These are phyloP conservation scores for Nothocercus julius DNA, from an alignment of 2,113 vertebrate species.

Conservation along the genomic window DNA sequence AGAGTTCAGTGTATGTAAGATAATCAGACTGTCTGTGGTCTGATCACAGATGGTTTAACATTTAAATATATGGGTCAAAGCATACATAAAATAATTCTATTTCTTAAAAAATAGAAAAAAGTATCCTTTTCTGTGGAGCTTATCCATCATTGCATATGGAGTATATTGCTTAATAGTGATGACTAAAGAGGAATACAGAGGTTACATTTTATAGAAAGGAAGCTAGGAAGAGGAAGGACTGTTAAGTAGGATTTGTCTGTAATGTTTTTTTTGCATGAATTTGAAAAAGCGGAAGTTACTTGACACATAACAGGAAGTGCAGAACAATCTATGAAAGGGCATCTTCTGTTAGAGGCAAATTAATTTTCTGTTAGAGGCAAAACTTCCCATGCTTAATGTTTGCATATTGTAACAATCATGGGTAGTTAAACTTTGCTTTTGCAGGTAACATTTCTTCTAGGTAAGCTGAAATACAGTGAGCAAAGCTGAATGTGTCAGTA, in stretches of 20 bases:
- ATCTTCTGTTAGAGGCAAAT: neutral
- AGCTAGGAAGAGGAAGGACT: neutral
- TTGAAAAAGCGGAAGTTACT: neutral
- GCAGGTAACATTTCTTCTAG: neutral
- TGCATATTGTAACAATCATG: neutral
- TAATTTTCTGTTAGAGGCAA: neutral
- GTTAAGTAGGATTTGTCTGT: neutral
- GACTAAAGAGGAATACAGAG: neutral
- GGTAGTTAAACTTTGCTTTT: neutral
- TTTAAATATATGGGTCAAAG: neutral
- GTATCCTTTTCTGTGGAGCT: neutral
- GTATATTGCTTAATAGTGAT: neutral
- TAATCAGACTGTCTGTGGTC: neutral
- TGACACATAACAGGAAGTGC: neutral
- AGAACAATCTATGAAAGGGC: neutral
- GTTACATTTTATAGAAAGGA: neutral
- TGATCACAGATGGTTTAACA: neutral
- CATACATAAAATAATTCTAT: neutral
- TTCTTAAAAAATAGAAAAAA: neutral
- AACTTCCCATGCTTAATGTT: neutral
- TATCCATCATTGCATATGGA: neutral
- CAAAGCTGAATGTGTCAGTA: neutral
- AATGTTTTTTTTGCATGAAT: accelerated
- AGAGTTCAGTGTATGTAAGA: neutral
- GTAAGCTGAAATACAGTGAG: neutral